Percentiles rank a stretch among this genome's conserved stretches.
phyloP scores from a whole-genome alignment of 2,797 vertebrate species.

The Falco cherrug region DNA sequence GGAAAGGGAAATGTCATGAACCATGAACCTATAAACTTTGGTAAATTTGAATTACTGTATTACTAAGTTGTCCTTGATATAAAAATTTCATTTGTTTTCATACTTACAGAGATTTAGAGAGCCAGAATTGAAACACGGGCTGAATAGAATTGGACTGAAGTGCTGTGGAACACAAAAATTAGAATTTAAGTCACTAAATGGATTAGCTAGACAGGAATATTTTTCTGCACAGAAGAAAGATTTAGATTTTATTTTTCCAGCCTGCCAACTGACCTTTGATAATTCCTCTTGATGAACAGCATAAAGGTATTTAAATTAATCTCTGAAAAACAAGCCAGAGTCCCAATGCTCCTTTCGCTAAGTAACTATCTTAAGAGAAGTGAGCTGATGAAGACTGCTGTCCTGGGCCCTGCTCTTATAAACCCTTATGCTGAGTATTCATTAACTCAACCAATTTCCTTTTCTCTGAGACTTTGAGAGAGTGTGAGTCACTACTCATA shows the following conservation, averaged over 20 bases:
- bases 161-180: not conserved
- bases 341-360: not conserved
- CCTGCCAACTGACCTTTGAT: slow-evolving; percentile 7
- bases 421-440: not conserved
- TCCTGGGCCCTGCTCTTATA: not conserved
- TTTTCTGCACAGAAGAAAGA: not conserved
- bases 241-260: not conserved
- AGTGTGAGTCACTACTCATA: not conserved
- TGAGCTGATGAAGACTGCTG: not conserved
- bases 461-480: not conserved
- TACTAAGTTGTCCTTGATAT: not conserved
- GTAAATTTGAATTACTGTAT: not conserved
- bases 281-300: slow-evolving; percentile 10
- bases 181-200: slow-evolving; percentile 2
- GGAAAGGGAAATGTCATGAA: not conserved
- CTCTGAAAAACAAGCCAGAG: not conserved
- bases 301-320: slow-evolving; percentile 23
- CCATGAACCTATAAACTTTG: not conserved
- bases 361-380: not conserved
- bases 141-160: not conserved
- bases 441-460: not conserved
- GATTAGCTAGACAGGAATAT: slow-evolving; percentile 5
- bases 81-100: not conserved
- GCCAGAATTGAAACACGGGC: not conserved
- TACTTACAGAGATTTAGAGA: not conserved